Percentiles rank a stretch among this genome's conserved stretches.
Evolutionary conservation across 2,888 invertebrate genomes (phyloP).

Genomic region (Chalcosyrphus nemorum): DNA sequence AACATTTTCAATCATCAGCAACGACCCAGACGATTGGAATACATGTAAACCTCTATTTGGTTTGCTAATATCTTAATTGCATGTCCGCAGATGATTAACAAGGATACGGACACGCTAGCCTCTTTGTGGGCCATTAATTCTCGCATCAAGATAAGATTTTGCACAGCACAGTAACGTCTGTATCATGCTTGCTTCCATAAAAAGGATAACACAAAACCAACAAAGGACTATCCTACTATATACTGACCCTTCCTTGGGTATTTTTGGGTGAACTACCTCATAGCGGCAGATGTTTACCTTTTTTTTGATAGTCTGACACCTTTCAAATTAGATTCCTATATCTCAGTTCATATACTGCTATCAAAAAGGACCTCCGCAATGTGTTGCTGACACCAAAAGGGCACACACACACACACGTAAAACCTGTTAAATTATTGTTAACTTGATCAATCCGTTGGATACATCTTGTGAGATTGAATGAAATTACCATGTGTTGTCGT

Average conservation of each 20-base stretch:
- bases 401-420: too few species aligned
- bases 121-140: slow-evolving; percentile 49
- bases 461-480: slow-evolving; percentile 10
- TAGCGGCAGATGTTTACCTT: slow-evolving; percentile 47
- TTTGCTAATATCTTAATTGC: slow-evolving; percentile 59
- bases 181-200: slow-evolving; percentile 20
- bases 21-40: background rate
- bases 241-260: background rate
- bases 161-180: slow-evolving; percentile 31
- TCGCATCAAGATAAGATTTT: slow-evolving; percentile 45
- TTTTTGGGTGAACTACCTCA: background rate
- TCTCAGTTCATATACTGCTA: slow-evolving; percentile 27
- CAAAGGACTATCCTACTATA: background rate
- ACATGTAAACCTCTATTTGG: background rate
- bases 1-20: slow-evolving; percentile 1
- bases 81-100: slow-evolving; percentile 62
- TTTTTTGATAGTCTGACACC: slow-evolving; percentile 49
- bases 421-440: slow-evolving; percentile 36
- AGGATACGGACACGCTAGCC: slow-evolving; percentile 17
- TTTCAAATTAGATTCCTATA: slow-evolving; percentile 66
- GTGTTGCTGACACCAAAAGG: slow-evolving; percentile 36
- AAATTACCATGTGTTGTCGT: slow-evolving; percentile 27
- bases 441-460: slow-evolving; percentile 48
- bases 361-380: slow-evolving; percentile 40
- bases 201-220: background rate